Conservation (phyloP, 2,888 invertebrate species). For the Eupeodes luniger region DNA sequence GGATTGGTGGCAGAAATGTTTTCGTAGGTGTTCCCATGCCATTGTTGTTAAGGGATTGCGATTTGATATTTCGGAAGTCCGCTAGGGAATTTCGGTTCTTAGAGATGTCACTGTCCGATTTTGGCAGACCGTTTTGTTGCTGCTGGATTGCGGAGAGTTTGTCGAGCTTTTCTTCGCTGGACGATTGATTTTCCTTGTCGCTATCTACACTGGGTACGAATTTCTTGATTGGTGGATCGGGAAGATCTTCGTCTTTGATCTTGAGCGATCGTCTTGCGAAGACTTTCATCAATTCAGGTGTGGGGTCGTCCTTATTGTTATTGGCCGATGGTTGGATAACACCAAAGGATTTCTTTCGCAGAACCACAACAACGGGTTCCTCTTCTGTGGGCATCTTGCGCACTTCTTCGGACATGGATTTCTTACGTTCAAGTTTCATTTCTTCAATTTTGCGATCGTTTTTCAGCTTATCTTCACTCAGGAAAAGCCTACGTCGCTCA, state of each 20-base stretch:
- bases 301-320: slow-evolving; percentile 86
- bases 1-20: slow-evolving; percentile 80
- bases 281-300: slow-evolving; percentile 92
- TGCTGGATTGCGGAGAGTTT: slow-evolving; percentile 79
- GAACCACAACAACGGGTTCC: slow-evolving; percentile 78
- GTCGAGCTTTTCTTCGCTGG: slow-evolving; percentile 85
- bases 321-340: slow-evolving; percentile 73
- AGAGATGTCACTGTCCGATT: slow-evolving; percentile 69
- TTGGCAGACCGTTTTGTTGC: slow-evolving; percentile 62
- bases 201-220: slow-evolving; percentile 88
- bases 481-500: slow-evolving; percentile 82
- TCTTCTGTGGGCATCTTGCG: slow-evolving; percentile 75
- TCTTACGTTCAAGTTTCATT: slow-evolving; percentile 80
- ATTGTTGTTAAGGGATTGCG: slow-evolving; percentile 65
- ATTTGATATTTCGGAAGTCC: slow-evolving; percentile 79
- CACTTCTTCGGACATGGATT: slow-evolving; percentile 80
- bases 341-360: slow-evolving; percentile 83
- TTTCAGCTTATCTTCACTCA: slow-evolving; percentile 81
- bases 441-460: slow-evolving; percentile 80
- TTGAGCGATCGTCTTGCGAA: slow-evolving; percentile 92
- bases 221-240: slow-evolving; percentile 85
- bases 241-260: slow-evolving; percentile 89
- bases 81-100: slow-evolving; percentile 81
- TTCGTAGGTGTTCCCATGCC: slow-evolving; percentile 68
- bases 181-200: slow-evolving; percentile 89